These are phyloP conservation scores for Noctua comes DNA, from an alignment of 2,888 invertebrate genomes.

Conservation along the genomic window DNA sequence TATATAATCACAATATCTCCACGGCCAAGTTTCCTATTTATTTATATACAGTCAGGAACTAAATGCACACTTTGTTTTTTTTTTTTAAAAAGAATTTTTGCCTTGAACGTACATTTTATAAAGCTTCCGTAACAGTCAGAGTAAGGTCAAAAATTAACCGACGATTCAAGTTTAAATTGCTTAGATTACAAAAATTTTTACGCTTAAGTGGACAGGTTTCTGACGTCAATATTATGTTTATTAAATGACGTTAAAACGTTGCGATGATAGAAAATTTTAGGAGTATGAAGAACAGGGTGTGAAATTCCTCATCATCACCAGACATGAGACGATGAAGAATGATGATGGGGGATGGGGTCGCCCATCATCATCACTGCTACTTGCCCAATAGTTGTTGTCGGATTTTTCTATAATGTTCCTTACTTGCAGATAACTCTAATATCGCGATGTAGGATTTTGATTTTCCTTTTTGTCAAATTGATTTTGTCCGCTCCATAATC, in stretches of 20 bases:
- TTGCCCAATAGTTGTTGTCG: no score
- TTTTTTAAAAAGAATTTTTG: not conserved
- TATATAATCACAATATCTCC: not conserved
- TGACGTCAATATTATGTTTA: not conserved
- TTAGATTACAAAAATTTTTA: not conserved
- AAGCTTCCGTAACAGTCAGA: slow-evolving; percentile 19
- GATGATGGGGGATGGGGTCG: no score
- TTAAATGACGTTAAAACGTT: not conserved
- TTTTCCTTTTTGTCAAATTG: no score
- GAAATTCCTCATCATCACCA: no score
- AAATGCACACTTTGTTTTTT: not conserved
- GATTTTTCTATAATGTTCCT: no score
- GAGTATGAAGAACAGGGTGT: no score
- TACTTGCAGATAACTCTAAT: no score
- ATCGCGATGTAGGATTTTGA: no score
- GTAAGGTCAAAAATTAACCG: not conserved
- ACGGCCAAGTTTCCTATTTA: not conserved
- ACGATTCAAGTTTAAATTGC: not conserved
- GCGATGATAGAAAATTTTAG: not conserved
- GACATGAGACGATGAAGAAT: no score
- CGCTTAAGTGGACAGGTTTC: not conserved
- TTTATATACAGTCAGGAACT: not conserved
- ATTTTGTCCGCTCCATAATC: no score
- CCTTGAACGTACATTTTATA: not conserved
- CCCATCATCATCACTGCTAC: no score